Conservation (phyloP, 2,113 vertebrate genomes). For the Gambusia affinis region DNA sequence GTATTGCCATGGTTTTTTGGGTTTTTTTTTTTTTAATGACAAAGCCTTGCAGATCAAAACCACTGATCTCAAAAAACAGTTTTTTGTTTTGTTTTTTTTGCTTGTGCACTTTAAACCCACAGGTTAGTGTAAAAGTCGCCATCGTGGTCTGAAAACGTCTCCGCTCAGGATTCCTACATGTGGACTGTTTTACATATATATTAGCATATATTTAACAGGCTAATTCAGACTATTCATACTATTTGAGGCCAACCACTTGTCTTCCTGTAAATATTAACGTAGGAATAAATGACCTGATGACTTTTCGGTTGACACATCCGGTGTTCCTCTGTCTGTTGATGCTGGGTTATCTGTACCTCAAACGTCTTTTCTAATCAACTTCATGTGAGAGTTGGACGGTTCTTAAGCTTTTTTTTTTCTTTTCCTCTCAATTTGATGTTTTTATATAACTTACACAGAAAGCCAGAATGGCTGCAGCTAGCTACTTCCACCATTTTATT, state of each 20-base stretch:
- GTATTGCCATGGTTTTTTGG: conserved; percentile 24
- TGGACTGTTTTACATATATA: background rate
- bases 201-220: background rate
- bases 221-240: background rate
- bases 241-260: conserved; percentile 15
- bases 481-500: background rate
- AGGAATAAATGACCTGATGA: conserved; percentile 10
- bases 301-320: conserved; percentile 6
- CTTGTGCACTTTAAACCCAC: conserved; percentile 56
- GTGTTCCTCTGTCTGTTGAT: background rate
- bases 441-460: background rate
- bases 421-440: background rate
- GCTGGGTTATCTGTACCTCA: background rate
- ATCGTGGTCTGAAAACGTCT: background rate
- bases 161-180: background rate
- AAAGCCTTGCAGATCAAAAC: conserved; percentile 45
- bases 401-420: background rate
- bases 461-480: background rate
- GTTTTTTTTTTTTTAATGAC: conserved; percentile 3
- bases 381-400: background rate
- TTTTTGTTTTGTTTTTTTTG: background rate
- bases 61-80: background rate
- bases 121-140: conserved; percentile 22
- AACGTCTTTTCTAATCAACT: background rate
- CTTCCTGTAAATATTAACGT: background rate